Evolutionary conservation across 1,140 invertebrate genomes (phyloP), one percentile per base, ranked within the genome.

Genomic region (Thaumetopoea pityocampa): DNA sequence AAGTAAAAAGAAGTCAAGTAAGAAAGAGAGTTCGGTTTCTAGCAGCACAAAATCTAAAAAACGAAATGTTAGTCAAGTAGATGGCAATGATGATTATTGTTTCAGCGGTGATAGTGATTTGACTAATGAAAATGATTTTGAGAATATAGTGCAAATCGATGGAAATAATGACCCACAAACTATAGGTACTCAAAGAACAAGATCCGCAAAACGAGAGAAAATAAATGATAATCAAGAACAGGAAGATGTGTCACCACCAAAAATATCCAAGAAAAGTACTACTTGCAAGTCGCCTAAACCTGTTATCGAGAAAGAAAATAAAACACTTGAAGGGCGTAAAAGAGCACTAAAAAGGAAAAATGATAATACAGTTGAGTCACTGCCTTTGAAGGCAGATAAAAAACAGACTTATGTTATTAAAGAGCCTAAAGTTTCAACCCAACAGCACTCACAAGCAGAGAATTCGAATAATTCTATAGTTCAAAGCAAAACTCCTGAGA

Each of bases 21-120:
- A 42, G 34, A 36, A 4, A 6, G 42, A 24, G 49, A 62, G 37
- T 28, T 33, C 24, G 20, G 38, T 37, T 26, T 26, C 55, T 51
- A 24, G 43, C 10, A 43, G 40, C n/a, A 50, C 9, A 11, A 56
- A 65, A 50, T n/a, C 5, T 29, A 54, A 44, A 33, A 43, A 45
- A 22, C 22, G 35, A 27, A 76, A 74, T 41, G 80, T 86, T 50
- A 67, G 85, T 4, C 88, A 90, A 56, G 42, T 89, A 12, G 89
- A 90, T 80, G 89, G 88, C 11, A 77, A 67, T 34, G 73, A 86
- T 58, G 87, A 89, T 72, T 46, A 30, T 33, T 42, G 12, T 29
- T 37, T 29, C 19, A 44, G 35, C 20, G 57, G 40, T 51, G 16
- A 28, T 30, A 37, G 10, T 27, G 27, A 50, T 20, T 45, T 45